Evolutionary conservation across 2,113 vertebrate species (phyloP).

Genomic region (Gnathonemus longibarbis): DNA sequence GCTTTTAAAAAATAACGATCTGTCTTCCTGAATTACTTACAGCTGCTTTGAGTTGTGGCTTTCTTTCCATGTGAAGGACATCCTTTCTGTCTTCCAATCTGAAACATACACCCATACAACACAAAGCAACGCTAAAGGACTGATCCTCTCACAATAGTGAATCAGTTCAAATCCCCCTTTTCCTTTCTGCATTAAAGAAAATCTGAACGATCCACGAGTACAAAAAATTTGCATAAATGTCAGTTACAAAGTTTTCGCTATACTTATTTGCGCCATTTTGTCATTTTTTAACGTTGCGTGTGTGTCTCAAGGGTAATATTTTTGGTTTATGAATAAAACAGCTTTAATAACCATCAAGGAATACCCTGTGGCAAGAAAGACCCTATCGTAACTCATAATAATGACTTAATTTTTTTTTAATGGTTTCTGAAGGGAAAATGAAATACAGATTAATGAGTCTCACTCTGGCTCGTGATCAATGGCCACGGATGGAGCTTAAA

Average conservation of each 20-base stretch:
- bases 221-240: neutral
- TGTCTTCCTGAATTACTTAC: constrained; percentile 61
- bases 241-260: neutral
- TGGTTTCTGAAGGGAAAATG: constrained; percentile 22
- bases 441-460: constrained; percentile 39
- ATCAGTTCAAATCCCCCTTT: neutral
- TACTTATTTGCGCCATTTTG: neutral
- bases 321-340: neutral
- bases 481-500: constrained; percentile 23
- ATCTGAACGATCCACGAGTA: neutral
- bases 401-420: neutral
- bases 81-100: constrained; percentile 74
- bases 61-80: constrained; percentile 65
- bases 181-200: neutral
- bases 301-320: neutral
- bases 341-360: neutral
- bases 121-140: neutral
- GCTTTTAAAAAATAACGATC: neutral
- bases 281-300: neutral
- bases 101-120: constrained; percentile 13
- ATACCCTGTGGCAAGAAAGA: neutral
- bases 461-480: constrained; percentile 52
- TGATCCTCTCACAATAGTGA: neutral
- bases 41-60: constrained; percentile 61
- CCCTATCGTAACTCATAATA: neutral